A percentile compares a stretch with the other conserved stretches of the same genome.
These are phyloP conservation scores for Colinus virginianus DNA, from an alignment of 2,113 vertebrate genomes.

Conservation along the genomic window DNA sequence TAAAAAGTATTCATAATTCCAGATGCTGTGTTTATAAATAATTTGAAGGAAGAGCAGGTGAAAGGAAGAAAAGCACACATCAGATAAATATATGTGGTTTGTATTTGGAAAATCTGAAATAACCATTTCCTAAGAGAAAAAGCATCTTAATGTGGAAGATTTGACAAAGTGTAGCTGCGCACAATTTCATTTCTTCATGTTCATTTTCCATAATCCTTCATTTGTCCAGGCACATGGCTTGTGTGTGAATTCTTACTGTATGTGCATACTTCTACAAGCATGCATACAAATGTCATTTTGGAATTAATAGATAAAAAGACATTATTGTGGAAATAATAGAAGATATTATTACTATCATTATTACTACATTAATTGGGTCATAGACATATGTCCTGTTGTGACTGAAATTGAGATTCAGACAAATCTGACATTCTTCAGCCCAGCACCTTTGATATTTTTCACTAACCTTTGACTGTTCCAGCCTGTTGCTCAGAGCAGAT, in stretches of 20 bases:
- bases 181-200: background rate
- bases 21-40: background rate
- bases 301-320: background rate
- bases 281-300: background rate
- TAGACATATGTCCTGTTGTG: background rate
- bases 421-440: background rate
- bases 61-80: background rate
- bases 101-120: background rate
- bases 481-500: background rate
- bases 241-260: background rate
- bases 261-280: background rate
- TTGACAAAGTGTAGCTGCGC: background rate
- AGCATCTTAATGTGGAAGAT: background rate
- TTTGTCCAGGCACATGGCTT: background rate
- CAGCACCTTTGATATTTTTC: background rate
- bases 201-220: background rate
- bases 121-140: background rate
- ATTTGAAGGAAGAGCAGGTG: background rate
- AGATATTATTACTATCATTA: background rate
- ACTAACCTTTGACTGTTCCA: background rate
- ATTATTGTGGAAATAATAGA: background rate
- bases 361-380: background rate
- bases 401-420: background rate
- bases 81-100: background rate
- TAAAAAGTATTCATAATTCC: conserved; percentile 1